These are phyloP conservation scores for Drosophila mayaguana DNA, from an alignment of 2,888 invertebrate genomes.

Conservation along the genomic window DNA sequence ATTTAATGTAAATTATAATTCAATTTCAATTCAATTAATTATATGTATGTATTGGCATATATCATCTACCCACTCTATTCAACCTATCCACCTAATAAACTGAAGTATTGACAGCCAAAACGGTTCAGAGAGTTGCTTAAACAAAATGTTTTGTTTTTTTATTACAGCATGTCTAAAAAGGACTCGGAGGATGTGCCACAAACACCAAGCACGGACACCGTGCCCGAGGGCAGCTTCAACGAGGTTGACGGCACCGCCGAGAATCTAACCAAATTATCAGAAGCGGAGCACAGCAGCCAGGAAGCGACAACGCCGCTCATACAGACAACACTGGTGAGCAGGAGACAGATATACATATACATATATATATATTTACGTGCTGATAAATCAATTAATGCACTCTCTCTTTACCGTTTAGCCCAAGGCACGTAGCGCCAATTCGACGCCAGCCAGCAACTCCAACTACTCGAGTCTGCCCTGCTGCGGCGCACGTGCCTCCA, in stretches of 20 bases:
- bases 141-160: not conserved
- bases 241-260: slow-evolving; percentile 74
- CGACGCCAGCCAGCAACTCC: slow-evolving; percentile 80
- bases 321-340: slow-evolving; percentile 91
- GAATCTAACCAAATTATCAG: slow-evolving; percentile 71
- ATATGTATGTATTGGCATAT: not conserved
- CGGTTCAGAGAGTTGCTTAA: not conserved
- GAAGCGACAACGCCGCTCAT: slow-evolving; percentile 67
- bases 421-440: slow-evolving; percentile 80
- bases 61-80: not conserved
- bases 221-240: slow-evolving; percentile 77
- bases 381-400: slow-evolving; percentile 61
- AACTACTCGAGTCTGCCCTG: slow-evolving; percentile 85
- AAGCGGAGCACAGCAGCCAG: slow-evolving; percentile 64
- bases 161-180: slow-evolving; percentile 77
- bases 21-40: not conserved
- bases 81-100: not conserved
- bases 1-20: too few species aligned
- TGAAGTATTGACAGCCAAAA: not conserved
- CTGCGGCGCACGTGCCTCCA: slow-evolving; percentile 77
- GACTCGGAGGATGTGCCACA: slow-evolving; percentile 82
- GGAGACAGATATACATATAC: not conserved
- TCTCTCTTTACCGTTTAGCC: slow-evolving; percentile 71
- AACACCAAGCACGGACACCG: slow-evolving; percentile 76
- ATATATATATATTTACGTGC: not conserved